Evolutionary conservation across 2,888 invertebrate genomes (phyloP), one percentile per base, ranked within the genome.

Genomic region (Corythucha ciliata): DNA sequence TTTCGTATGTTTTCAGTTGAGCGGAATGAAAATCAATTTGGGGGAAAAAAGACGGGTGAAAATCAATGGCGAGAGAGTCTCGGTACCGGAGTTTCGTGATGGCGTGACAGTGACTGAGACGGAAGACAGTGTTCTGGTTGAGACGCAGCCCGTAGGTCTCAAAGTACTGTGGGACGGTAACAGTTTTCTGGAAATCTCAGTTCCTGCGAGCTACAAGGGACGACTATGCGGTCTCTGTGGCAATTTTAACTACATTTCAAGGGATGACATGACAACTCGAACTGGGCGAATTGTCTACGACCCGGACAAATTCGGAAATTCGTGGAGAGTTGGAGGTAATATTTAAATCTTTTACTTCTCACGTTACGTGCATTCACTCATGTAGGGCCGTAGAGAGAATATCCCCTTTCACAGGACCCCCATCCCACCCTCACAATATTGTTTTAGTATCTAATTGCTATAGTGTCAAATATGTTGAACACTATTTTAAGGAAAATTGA

Each of bases 121-220:
- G 33, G 78, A 79, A 54, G 83, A 83, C 49, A 78, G 80, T 53
- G 74, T 86, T 45, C 67, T 77, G 59, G 75, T 80, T 45, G 77
- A 72, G 65, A 78, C 87, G 1, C 44, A 53, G 2, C 72, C 78
- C 32, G 76, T 86, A 60, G 92, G 91, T 1, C 72, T 94, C 21
- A 81, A 83, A 63, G 74, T 96, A 57, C 73, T 88, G 29, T 96
- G 94, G 94, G 91, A 92, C 64, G 92, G 93, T 1, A 84, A 84
- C 61, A 90, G 91, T 62, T 92, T 91, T 65, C 72, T 93, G 54
- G 93, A 96, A 71, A 76, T 83, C 1, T 74, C 77, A 0, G 86
- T 90, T 12, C 84, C 89, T 4, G 79, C 80, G 63, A 73, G 70
- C 48, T 88, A 79, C 70, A 86, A 80, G 67, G 78, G 76, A 52